These are phyloP conservation scores for Scelioninae gen. 1 DNA, from an alignment of 2,888 invertebrate species.

Conservation along the genomic window DNA sequence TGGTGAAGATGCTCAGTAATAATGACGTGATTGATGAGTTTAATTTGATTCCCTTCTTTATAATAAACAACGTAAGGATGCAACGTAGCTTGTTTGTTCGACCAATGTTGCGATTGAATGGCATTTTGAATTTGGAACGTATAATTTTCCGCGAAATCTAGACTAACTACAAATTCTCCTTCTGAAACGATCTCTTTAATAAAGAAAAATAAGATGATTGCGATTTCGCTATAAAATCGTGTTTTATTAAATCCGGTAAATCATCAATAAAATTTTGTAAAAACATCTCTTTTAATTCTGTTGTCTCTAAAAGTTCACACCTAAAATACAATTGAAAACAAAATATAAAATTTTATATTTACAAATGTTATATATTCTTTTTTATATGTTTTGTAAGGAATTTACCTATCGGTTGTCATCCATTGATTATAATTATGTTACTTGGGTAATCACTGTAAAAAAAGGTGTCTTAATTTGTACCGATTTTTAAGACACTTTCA, in stretches of 20 bases:
- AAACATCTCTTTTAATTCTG: not conserved
- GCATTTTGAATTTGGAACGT: conserved; percentile 15
- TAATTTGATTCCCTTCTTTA: not conserved
- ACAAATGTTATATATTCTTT: too few relatives aligned
- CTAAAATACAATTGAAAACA: too few relatives aligned
- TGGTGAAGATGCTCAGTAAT: conserved; percentile 3
- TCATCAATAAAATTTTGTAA: conserved; percentile 1
- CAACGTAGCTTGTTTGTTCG: not conserved
- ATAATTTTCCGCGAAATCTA: conserved; percentile 24
- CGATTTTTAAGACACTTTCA: too few relatives aligned
- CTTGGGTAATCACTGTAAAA: not conserved
- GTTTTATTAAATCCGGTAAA: conserved; percentile 2
- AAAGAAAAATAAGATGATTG: conserved; percentile 5
- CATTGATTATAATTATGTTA: too few relatives aligned
- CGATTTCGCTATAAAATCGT: conserved; percentile 13
- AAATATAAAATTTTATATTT: too few relatives aligned
- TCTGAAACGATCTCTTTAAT: conserved; percentile 5
- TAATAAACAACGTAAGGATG: conserved; percentile 8
- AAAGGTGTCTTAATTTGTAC: too few relatives aligned
- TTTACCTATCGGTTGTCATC: too few relatives aligned
- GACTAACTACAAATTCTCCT: conserved; percentile 19
- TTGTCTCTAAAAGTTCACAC: not conserved
- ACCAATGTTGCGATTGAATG: conserved; percentile 15
- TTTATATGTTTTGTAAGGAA: too few relatives aligned
- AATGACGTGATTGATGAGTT: conserved; percentile 1